Evolutionary conservation across 1,140 invertebrate genomes (phyloP), one percentile per base, ranked within the genome.

Genomic region (Drosophila micromelanica): DNA sequence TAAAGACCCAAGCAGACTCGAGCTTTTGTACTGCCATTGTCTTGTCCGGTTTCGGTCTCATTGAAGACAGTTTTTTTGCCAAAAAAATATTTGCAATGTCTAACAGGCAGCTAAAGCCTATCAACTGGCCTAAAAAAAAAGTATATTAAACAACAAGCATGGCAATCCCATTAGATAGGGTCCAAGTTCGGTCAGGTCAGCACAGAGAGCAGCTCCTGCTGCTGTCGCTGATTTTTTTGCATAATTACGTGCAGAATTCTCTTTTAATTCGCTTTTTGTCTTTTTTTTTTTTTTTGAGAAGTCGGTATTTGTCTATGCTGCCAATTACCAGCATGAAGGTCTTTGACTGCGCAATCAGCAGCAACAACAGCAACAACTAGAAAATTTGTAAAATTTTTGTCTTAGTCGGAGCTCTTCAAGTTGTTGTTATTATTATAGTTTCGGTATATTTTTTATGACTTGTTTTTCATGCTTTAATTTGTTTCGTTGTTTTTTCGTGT

Each of bases 261-360:
- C 38, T 72, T 56, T 13, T 51, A 52, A 37, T 52, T 68, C 5
- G 27, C 15, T 55, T 17, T 27, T 51, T 27, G 15, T 52, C 27
- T 68, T 48, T 38, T 12, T 4, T 15, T 65, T 74, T 59, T 56
- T 43, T 69, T 63, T 80, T 73, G n/a, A n/a, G n/a, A n/a, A n/a
- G n/a, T n/a, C n/a, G n/a, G n/a, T n/a, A n/a, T n/a, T 27, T 27
- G 62, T 46, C 78, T 76, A 64, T 65, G 75, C 68, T 79, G 84
- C 84, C 84, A 87, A 87, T 87, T 87, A 87, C 84, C 73, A 82
- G 79, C 84, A 87, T 87, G 84, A 87, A 87, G 84, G 84, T 87
- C 84, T 87, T 89, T 87, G 84, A 89, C 84, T 87, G 84, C 84
- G 84, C 84, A 86, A 86, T 82, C 64, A 74, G 27, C 64, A 51